phyloP scores from a whole-genome alignment of 2,797 vertebrate genomes.

The Anguilla megastoma region DNA sequence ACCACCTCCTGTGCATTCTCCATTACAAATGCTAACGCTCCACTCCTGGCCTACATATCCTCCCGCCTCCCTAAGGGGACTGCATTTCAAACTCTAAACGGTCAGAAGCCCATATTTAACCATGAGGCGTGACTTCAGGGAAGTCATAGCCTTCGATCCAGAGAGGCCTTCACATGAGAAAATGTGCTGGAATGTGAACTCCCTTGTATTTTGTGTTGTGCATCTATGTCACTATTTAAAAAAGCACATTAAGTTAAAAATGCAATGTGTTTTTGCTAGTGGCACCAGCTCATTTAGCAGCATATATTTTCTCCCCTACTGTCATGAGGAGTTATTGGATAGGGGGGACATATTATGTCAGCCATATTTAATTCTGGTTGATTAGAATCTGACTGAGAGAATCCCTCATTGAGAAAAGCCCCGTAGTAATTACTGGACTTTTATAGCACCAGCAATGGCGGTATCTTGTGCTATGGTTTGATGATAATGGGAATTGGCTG shows the following conservation, averaged over 20 bases:
- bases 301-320: not conserved
- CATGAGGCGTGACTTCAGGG: not conserved
- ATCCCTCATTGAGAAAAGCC: not conserved
- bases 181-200: not conserved
- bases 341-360: not conserved
- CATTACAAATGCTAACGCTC: not conserved
- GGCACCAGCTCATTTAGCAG: not conserved
- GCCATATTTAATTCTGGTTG: slow-evolving; percentile 3
- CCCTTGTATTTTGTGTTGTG: not conserved
- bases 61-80: not conserved
- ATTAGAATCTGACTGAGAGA: slow-evolving; percentile 16
- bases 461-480: not conserved
- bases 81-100: slow-evolving; percentile 28
- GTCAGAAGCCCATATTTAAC: slow-evolving; percentile 26
- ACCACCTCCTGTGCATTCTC: not conserved
- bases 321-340: not conserved
- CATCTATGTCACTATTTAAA: not conserved
- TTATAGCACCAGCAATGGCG: not conserved
- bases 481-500: slow-evolving; percentile 9
- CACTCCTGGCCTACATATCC: not conserved
- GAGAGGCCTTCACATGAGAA: slow-evolving; percentile 1
- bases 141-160: not conserved
- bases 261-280: not conserved
- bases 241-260: slow-evolving; percentile 1
- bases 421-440: not conserved